Conservation (phyloP, 2,888 invertebrate genomes). For the Pyrrhosoma nymphula region DNA sequence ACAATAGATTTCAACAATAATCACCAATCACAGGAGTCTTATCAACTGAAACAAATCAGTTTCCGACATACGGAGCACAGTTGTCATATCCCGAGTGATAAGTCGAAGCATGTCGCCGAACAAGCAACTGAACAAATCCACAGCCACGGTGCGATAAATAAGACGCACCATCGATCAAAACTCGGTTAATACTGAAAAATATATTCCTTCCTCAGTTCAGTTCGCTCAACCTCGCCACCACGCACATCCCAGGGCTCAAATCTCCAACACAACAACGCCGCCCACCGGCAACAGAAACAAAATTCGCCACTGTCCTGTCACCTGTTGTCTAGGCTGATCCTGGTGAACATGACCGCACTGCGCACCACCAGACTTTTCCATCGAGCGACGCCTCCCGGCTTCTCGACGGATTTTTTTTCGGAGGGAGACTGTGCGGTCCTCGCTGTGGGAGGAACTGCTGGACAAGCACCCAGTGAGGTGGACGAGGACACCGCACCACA, state of each 20-base stretch:
- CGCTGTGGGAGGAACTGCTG: background rate
- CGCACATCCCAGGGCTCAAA: background rate
- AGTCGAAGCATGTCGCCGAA: background rate
- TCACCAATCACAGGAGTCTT: background rate
- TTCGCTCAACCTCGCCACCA: background rate
- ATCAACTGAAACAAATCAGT: background rate
- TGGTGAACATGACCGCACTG: conserved; percentile 47
- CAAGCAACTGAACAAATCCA: background rate
- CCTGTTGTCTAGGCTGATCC: conserved; percentile 52
- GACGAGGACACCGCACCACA: background rate
- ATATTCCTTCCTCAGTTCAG: background rate
- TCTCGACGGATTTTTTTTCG: background rate
- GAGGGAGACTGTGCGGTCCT: background rate
- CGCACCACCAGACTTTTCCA: conserved; percentile 31
- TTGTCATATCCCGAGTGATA: background rate
- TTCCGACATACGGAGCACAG: background rate
- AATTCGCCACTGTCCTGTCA: background rate
- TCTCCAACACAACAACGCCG: background rate
- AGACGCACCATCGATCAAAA: background rate
- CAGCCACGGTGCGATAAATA: background rate
- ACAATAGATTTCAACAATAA: background rate
- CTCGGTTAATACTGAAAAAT: background rate
- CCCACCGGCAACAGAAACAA: background rate
- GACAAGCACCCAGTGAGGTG: background rate
- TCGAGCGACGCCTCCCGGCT: background rate